Conservation (phyloP, 2,888 invertebrate species). For the Ophraella communa region DNA sequence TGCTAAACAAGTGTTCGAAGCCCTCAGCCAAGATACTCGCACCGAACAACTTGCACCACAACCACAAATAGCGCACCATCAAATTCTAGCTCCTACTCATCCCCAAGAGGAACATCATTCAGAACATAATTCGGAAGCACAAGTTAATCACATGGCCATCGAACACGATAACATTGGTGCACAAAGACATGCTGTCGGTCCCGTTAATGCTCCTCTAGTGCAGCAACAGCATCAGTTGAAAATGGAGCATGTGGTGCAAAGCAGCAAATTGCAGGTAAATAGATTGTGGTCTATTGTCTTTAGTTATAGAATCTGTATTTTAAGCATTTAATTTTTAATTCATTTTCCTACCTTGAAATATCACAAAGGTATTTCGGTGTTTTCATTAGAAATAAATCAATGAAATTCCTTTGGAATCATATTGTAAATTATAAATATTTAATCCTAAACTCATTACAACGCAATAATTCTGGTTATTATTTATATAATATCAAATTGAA, state of each 20-base stretch:
- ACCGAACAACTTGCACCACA: not conserved
- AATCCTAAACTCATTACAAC: too few species aligned
- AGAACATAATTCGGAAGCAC: conserved; percentile 4
- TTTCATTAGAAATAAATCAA: too few species aligned
- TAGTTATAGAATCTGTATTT: too few species aligned
- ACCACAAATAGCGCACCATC: conserved; percentile 23
- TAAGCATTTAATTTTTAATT: too few species aligned
- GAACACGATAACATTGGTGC: conserved; percentile 9
- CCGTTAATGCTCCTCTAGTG: not conserved
- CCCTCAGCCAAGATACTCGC: conserved; percentile 41
- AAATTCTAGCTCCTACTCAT: conserved; percentile 1
- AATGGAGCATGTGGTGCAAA: conserved; percentile 52
- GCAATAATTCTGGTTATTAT: too few species aligned
- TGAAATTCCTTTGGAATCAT: too few species aligned
- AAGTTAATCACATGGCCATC: not conserved
- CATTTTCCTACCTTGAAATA: too few species aligned
- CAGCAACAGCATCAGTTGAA: conserved; percentile 32
- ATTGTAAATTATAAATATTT: too few species aligned
- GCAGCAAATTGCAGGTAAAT: conserved; percentile 57
- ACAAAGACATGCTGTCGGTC: conserved; percentile 13
- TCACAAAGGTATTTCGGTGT: too few species aligned
- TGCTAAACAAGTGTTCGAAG: conserved; percentile 54
- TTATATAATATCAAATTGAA: too few species aligned
- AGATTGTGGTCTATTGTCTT: conserved; percentile 3
- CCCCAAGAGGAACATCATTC: conserved; percentile 14